These are phyloP conservation scores for Cotesia congregata DNA, from an alignment of 2,888 invertebrate species.

Conservation along the genomic window DNA sequence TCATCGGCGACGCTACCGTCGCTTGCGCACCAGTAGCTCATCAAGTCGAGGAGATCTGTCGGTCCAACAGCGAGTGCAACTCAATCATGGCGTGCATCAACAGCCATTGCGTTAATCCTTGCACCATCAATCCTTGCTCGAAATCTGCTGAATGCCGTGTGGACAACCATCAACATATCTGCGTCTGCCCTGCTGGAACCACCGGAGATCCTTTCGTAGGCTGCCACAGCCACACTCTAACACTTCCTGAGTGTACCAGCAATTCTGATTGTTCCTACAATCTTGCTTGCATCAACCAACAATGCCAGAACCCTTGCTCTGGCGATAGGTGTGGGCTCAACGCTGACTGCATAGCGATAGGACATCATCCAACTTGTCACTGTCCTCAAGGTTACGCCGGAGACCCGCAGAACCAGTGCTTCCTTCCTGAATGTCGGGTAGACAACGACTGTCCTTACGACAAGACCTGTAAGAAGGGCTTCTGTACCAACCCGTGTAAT, in stretches of 20 bases:
- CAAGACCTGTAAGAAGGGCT: slow-evolving; percentile 83
- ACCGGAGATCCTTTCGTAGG: slow-evolving; percentile 86
- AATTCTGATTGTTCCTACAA: slow-evolving; percentile 84
- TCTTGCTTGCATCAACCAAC: slow-evolving; percentile 84
- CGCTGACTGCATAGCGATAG: slow-evolving; percentile 83
- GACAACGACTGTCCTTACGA: slow-evolving; percentile 89
- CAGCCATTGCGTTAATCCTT: slow-evolving; percentile 83
- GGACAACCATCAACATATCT: slow-evolving; percentile 81
- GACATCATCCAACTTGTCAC: slow-evolving; percentile 86
- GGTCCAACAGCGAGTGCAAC: slow-evolving; percentile 80
- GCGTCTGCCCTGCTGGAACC: slow-evolving; percentile 81
- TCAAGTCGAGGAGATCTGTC: slow-evolving; percentile 75
- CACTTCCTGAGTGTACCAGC: slow-evolving; percentile 77
- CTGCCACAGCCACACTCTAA: slow-evolving; percentile 75
- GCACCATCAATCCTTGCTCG: slow-evolving; percentile 82
- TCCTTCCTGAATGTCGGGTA: slow-evolving; percentile 86
- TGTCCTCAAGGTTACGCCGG: slow-evolving; percentile 91
- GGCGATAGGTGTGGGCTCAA: slow-evolving; percentile 85
- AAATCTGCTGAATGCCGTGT: slow-evolving; percentile 84
- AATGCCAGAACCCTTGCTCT: slow-evolving; percentile 87
- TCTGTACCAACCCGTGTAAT: slow-evolving; percentile 85
- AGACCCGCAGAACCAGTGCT: slow-evolving; percentile 87
- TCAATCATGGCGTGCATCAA: slow-evolving; percentile 81
- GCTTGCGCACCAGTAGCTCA: slow-evolving; percentile 77
- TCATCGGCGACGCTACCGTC: slow-evolving; percentile 87